Conservation (phyloP, 2,888 invertebrate species). For the Lamellibrachia satsuma region DNA sequence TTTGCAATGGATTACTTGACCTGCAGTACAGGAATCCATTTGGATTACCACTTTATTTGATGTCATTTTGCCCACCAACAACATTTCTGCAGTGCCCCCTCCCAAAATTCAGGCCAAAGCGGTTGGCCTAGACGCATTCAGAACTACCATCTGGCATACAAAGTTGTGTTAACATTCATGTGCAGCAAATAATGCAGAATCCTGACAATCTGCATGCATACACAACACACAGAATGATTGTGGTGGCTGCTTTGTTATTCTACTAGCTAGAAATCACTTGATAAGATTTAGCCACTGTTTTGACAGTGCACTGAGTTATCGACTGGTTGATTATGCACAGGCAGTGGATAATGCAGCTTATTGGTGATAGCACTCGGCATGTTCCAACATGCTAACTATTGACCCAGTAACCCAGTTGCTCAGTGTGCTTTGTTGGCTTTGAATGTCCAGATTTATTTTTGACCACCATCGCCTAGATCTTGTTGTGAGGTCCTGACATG, state of each 20-base stretch:
- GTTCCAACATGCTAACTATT: neutral
- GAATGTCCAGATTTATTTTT: neutral
- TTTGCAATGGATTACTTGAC: too few relatives aligned
- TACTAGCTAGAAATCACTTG: neutral
- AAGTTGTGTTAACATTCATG: too few relatives aligned
- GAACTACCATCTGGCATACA: too few relatives aligned
- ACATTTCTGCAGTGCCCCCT: too few relatives aligned
- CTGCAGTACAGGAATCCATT: too few relatives aligned
- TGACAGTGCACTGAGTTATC: neutral
- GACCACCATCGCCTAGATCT: neutral
- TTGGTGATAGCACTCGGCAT: neutral
- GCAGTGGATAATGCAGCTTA: neutral
- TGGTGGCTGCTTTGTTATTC: neutral
- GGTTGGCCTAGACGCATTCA: too few relatives aligned
- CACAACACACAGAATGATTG: neutral
- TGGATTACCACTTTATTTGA: too few relatives aligned
- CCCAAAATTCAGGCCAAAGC: too few relatives aligned
- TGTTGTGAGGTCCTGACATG: neutral
- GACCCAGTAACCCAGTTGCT: neutral
- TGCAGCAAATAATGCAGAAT: neutral
- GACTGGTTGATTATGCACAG: neutral
- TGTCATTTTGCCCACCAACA: too few relatives aligned
- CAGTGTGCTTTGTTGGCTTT: neutral
- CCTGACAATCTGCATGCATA: neutral
- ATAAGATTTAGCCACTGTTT: conserved; percentile 5